Evolutionary conservation across 2,888 invertebrate species (phyloP).

Genomic region (Conops quadrifasciatus): DNA sequence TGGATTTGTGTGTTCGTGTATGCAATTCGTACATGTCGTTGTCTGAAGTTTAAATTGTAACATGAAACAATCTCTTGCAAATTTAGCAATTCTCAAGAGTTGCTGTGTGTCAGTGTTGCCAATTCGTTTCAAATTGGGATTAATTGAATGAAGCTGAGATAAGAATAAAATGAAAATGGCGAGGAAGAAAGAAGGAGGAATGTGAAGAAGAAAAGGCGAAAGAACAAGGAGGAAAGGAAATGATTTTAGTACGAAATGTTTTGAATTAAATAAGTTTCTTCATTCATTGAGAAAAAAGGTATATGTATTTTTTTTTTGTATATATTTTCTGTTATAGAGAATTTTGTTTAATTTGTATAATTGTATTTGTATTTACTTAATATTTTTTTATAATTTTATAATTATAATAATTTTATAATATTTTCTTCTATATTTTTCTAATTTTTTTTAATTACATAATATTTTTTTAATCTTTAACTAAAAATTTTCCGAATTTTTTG

Average conservation of each 20-base stretch:
- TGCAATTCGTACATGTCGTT: constrained; percentile 1
- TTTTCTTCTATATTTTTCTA: background rate
- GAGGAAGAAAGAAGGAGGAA: no score
- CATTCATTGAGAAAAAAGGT: background rate
- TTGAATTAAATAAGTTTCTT: background rate
- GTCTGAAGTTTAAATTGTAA: constrained; percentile 23
- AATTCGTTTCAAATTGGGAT: background rate
- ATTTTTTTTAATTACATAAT: no score
- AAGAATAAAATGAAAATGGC: no score
- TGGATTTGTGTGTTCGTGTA: constrained; percentile 3
- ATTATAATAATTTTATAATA: background rate
- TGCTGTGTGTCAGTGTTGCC: constrained; percentile 6
- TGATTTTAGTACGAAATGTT: background rate
- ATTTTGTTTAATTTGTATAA: background rate
- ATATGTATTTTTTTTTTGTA: background rate
- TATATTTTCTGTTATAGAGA: background rate
- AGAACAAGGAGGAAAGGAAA: no score
- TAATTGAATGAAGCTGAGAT: background rate
- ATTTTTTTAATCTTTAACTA: no score
- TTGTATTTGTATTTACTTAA: background rate
- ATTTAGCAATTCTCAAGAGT: constrained; percentile 29
- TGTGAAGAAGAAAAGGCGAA: no score
- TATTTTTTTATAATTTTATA: background rate
- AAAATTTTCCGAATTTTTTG: no score
- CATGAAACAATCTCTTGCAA: constrained; percentile 28